Conservation (phyloP, 2,113 vertebrate species). For the Antennarius striatus region DNA sequence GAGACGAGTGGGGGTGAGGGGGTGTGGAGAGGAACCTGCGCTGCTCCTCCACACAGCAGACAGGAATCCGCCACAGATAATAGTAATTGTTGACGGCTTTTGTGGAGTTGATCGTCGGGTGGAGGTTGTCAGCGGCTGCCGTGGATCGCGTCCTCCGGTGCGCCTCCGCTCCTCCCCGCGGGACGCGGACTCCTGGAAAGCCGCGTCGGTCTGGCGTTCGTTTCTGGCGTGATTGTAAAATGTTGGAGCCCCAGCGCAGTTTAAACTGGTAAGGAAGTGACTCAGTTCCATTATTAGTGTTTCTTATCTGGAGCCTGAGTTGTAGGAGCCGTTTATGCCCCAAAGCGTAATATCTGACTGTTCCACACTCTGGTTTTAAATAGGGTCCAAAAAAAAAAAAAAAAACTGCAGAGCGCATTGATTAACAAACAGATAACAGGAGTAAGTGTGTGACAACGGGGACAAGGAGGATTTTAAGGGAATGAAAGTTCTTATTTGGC, state of each 20-base stretch:
- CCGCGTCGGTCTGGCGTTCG: slow-evolving; percentile 31
- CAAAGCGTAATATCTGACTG: neutral
- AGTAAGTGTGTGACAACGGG: slow-evolving; percentile 37
- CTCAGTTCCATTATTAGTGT: slow-evolving; percentile 33
- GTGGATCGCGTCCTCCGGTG: slow-evolving; percentile 12
- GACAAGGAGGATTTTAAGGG: slow-evolving; percentile 54
- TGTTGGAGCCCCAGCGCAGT: slow-evolving; percentile 40
- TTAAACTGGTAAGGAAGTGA: slow-evolving; percentile 67
- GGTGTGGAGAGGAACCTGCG: slow-evolving; percentile 58
- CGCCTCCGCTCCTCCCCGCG: slow-evolving; percentile 1
- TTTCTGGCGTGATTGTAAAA: neutral
- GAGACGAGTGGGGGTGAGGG: slow-evolving; percentile 43
- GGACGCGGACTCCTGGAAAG: slow-evolving; percentile 58
- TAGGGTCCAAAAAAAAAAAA: no score
- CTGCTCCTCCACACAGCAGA: slow-evolving; percentile 45
- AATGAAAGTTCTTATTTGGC: slow-evolving; percentile 6
- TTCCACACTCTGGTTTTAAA: no score
- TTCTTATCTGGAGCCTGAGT: slow-evolving; percentile 46
- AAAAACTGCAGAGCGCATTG: slow-evolving; percentile 1
- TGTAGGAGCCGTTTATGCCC: slow-evolving; percentile 5
- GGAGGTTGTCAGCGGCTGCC: neutral
- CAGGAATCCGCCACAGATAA: slow-evolving; percentile 49
- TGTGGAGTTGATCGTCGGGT: slow-evolving; percentile 38
- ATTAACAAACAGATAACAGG: slow-evolving; percentile 25
- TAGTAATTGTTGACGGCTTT: slow-evolving; percentile 24